phyloP scores from a whole-genome alignment of 2,888 invertebrate species.

The Peribatodes rhomboidaria region DNA sequence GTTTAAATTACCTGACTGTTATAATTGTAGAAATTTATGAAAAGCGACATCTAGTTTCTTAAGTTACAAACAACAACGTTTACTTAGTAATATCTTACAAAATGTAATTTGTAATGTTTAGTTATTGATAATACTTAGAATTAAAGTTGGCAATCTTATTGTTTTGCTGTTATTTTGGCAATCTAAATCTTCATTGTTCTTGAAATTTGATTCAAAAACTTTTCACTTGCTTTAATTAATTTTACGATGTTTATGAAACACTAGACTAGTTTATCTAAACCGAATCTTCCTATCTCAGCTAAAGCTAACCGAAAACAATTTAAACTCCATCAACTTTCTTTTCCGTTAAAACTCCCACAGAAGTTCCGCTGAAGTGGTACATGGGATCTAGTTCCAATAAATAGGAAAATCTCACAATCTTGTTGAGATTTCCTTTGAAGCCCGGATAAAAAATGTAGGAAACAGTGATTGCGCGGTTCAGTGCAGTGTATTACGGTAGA shows the following conservation, averaged over 20 bases:
- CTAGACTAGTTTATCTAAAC: neutral
- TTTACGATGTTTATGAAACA: neutral
- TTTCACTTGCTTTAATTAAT: neutral
- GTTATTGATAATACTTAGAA: too few relatives aligned
- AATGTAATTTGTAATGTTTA: too few relatives aligned
- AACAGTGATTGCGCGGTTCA: conserved; percentile 41
- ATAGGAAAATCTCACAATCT: conserved; percentile 50
- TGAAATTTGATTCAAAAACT: neutral
- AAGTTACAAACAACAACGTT: too few relatives aligned
- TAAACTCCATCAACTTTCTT: conserved; percentile 5
- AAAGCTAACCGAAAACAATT: neutral
- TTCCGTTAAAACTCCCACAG: conserved; percentile 17
- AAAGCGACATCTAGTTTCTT: too few relatives aligned
- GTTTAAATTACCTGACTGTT: too few relatives aligned
- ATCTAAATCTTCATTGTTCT: too few relatives aligned
- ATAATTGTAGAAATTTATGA: too few relatives aligned
- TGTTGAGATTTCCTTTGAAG: conserved; percentile 48
- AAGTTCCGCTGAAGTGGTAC: conserved; percentile 25
- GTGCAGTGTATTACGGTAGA: conserved; percentile 12
- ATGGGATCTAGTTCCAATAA: conserved; percentile 50
- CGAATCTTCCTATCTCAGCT: neutral
- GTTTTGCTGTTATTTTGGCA: too few relatives aligned
- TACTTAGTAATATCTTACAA: too few relatives aligned
- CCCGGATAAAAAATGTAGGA: conserved; percentile 40
- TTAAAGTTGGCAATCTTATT: too few relatives aligned